Evolutionary conservation across 2,797 vertebrate species (phyloP), one percentile per base, ranked within the genome.

Genomic region (Thamnophis elegans): DNA sequence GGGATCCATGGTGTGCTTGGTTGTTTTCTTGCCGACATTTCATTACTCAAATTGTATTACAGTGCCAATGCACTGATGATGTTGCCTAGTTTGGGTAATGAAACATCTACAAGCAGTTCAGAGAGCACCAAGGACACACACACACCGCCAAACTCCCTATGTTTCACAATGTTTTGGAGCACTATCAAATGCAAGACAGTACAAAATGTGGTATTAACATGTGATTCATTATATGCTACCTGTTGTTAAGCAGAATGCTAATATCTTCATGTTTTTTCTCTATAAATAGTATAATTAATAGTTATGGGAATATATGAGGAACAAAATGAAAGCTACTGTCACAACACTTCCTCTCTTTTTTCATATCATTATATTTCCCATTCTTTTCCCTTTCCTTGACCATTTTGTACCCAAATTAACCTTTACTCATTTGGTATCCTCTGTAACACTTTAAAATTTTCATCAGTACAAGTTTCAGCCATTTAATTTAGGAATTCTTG

Each of bases 121-220:
- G 26, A 60, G 59, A 65, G 26, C 60, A 18, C 65, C 6, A 73
- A 73, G 65, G 62, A 65, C 59, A 8, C 60, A 42, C 42, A 42
- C 42, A 42, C 42, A 42, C 42, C 42, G 42, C 42, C 42, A 42
- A 42, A 42, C 92, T 92, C 93, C n/a, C 59, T 56, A 28, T n/a
- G 55, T 60, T 91, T 25, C 58, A 54, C 47, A 36, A n/a, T 62
- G 36, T 89, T 20, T 51, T 36, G 14, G 16, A 32, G 20, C n/a
- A n/a, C 8, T 82, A 32, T 16, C n/a, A 91, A 59, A 28, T 47
- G 1, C 87, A 89, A 93, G 4, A 13, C 26, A 42, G 78, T 88
- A 65, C 26, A 94, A 95, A 92, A 58, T 91, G 22, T 1, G 0
- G 54, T 10, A 1, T 93, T 91, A 94, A 94, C 28, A 58, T 68